These are phyloP conservation scores for Sebastolobus altivelis DNA, from an alignment of 2,797 vertebrate species.

Conservation along the genomic window DNA sequence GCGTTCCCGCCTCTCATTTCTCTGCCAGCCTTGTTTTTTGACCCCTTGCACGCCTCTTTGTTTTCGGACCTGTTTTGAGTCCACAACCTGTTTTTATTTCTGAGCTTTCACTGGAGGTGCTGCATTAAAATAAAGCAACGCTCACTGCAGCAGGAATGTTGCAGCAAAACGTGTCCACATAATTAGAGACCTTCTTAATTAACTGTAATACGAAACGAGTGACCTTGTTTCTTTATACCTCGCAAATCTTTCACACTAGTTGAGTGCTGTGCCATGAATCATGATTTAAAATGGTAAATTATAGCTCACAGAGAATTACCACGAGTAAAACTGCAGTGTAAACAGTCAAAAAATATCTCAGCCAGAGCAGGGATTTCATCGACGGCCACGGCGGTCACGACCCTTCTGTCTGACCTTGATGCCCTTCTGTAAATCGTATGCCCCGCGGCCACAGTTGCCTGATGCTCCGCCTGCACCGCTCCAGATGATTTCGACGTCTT, in stretches of 20 bases:
- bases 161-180: neutral
- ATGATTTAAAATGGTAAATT: neutral
- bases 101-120: neutral
- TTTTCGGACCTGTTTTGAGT: slow-evolving; percentile 13
- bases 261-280: neutral
- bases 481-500: too few relatives aligned
- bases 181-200: neutral
- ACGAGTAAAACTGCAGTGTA: neutral
- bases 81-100: neutral
- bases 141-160: neutral
- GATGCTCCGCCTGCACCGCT: too few relatives aligned
- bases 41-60: neutral
- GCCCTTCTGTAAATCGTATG: too few relatives aligned
- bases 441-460: too few relatives aligned
- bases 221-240: too few relatives aligned
- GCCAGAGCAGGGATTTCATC: too few relatives aligned
- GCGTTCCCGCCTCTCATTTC: neutral
- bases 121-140: neutral
- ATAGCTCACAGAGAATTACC: neutral
- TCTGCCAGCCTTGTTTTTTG: neutral
- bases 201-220: too few relatives aligned
- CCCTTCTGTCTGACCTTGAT: too few relatives aligned
- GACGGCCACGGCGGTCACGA: too few relatives aligned
- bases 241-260: neutral
- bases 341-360: neutral